Evolutionary conservation across 2,113 vertebrate genomes (phyloP).

Genomic region (Notothenia coriiceps): DNA sequence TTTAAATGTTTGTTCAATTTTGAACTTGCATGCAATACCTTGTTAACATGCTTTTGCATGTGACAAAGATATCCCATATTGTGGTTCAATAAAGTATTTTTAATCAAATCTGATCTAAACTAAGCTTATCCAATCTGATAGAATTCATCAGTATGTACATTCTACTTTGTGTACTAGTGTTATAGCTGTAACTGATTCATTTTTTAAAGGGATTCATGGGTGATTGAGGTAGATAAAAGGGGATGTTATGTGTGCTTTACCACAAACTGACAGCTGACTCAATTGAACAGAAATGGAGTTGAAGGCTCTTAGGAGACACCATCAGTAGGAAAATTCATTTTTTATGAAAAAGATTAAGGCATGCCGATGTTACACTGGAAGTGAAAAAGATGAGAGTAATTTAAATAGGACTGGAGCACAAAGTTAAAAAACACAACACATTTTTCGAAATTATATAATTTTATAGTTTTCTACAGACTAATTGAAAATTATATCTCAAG

Average conservation of each 20-base stretch:
- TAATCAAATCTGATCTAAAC: too few species aligned
- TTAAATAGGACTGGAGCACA: neutral
- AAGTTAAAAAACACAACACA: constrained; percentile 7
- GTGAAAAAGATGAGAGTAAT: neutral
- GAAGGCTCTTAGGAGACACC: neutral
- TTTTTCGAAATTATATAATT: neutral
- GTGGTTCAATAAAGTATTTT: too few species aligned
- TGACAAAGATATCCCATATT: too few species aligned
- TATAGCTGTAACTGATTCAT: neutral
- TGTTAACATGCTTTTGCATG: too few species aligned
- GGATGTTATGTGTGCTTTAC: neutral
- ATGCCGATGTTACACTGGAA: neutral
- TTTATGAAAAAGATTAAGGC: constrained; percentile 7
- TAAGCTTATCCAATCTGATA: neutral
- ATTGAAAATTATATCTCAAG: constrained; percentile 41
- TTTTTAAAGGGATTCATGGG: neutral
- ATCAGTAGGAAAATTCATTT: neutral
- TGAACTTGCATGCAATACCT: too few species aligned
- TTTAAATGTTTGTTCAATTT: too few species aligned
- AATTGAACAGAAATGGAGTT: constrained; percentile 9
- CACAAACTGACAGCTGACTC: constrained; percentile 24
- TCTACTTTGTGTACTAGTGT: neutral
- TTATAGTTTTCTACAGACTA: constrained; percentile 14
- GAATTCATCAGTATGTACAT: constrained; percentile 4
- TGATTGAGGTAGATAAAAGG: constrained; percentile 38